These are phyloP conservation scores for Sesamia inferens DNA, from an alignment of 2,888 invertebrate species.

Conservation along the genomic window DNA sequence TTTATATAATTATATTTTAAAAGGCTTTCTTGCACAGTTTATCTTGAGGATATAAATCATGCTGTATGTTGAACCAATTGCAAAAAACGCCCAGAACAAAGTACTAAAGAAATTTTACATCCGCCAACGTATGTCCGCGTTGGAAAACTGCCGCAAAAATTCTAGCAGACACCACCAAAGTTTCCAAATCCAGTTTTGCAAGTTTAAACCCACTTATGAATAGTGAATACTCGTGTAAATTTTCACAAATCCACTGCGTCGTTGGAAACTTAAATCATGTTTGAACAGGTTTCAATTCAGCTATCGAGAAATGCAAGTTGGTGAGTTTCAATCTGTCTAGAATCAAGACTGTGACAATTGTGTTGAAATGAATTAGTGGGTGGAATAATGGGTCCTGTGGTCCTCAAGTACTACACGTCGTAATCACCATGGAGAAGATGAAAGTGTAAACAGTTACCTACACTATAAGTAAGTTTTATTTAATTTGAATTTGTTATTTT, in stretches of 20 bases:
- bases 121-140: constrained; percentile 15
- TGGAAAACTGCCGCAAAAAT: constrained; percentile 57
- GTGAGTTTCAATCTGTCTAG: constrained; percentile 54
- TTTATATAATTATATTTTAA: background rate
- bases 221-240: constrained; percentile 66
- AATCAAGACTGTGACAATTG: constrained; percentile 59
- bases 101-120: background rate
- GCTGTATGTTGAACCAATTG: background rate
- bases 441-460: background rate
- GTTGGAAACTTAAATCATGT: constrained; percentile 61
- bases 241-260: constrained; percentile 66
- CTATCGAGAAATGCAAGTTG: constrained; percentile 60
- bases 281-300: constrained; percentile 66
- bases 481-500: background rate
- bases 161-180: constrained; percentile 57
- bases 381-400: constrained; percentile 13
- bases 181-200: constrained; percentile 66
- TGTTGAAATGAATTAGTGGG: constrained; percentile 45
- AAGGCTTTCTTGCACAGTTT: background rate
- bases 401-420: background rate
- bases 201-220: constrained; percentile 71
- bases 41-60: background rate
- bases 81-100: background rate
- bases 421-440: background rate
- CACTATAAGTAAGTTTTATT: background rate